A percentile compares a stretch with the other conserved stretches of the same genome.
These are phyloP conservation scores for Xanthorhoe spadicearia DNA, from an alignment of 2,888 invertebrate genomes.

Conservation along the genomic window DNA sequence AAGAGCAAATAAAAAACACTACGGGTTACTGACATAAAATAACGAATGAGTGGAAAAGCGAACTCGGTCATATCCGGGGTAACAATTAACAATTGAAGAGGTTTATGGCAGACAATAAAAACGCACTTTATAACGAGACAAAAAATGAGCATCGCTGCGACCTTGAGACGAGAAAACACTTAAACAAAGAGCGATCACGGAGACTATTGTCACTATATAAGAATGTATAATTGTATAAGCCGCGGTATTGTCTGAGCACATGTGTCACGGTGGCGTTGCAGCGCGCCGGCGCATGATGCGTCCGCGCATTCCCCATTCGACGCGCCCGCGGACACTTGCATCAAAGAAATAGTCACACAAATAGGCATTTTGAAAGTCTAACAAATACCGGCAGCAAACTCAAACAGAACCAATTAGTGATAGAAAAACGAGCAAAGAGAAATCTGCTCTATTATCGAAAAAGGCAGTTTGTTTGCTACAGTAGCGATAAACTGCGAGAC, in stretches of 20 bases:
- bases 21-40: constrained; percentile 34
- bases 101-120: constrained; percentile 46
- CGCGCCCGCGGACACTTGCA: constrained; percentile 48
- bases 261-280: constrained; percentile 51
- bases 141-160: constrained; percentile 51
- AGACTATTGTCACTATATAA: constrained; percentile 53
- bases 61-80: constrained; percentile 44
- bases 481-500: constrained; percentile 53
- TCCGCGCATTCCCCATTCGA: constrained; percentile 77
- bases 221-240: constrained; percentile 26
- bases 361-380: constrained; percentile 52
- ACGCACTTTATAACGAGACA: constrained; percentile 48
- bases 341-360: constrained; percentile 35
- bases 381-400: constrained; percentile 55
- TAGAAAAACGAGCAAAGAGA: constrained; percentile 68
- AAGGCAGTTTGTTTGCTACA: constrained; percentile 58
- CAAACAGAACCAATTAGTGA: constrained; percentile 63
- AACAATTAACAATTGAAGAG: constrained; percentile 39
- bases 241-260: constrained; percentile 42
- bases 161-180: constrained; percentile 70
- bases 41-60: constrained; percentile 31
- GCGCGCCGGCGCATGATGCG: constrained; percentile 60
- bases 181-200: constrained; percentile 65
- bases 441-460: constrained; percentile 71
- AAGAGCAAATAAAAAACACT: constrained; percentile 25